phyloP scores from a whole-genome alignment of 2,888 invertebrate genomes.

The Polylopha cassiicola region DNA sequence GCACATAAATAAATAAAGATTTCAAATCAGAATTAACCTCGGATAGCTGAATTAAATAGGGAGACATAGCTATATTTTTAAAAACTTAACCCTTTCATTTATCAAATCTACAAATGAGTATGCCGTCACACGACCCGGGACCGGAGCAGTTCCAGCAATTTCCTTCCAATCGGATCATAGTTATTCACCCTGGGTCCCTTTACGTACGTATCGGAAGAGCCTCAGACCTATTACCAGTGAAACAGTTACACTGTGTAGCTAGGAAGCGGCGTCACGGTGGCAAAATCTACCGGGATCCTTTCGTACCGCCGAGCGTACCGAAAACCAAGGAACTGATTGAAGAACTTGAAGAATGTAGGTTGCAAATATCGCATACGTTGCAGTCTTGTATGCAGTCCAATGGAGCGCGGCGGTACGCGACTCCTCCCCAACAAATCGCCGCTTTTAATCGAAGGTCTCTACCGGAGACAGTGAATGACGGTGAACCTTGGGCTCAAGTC shows the following conservation, averaged over 20 bases:
- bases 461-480: slow-evolving; percentile 80
- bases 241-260: slow-evolving; percentile 91
- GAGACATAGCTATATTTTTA: no score
- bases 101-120: slow-evolving; percentile 43
- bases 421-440: slow-evolving; percentile 92
- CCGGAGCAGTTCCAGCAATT: slow-evolving; percentile 78
- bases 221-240: slow-evolving; percentile 91
- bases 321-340: slow-evolving; percentile 82
- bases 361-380: slow-evolving; percentile 90
- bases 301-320: slow-evolving; percentile 81
- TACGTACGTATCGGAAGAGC: slow-evolving; percentile 93
- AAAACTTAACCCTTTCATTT: not conserved
- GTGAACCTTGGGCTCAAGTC: slow-evolving; percentile 80
- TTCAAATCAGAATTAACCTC: no score
- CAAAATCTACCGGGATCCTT: slow-evolving; percentile 77
- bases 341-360: slow-evolving; percentile 89
- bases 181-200: slow-evolving; percentile 96
- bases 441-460: slow-evolving; percentile 89
- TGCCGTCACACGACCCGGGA: slow-evolving; percentile 56
- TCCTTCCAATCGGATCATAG: slow-evolving; percentile 88
- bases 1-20: no score
- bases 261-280: slow-evolving; percentile 79
- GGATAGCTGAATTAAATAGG: no score
- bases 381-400: slow-evolving; percentile 91
- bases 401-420: slow-evolving; percentile 87